Evolutionary conservation across 2,113 vertebrate species (phyloP), one percentile per base, ranked within the genome.

Genomic region (Speoplatyrhinus poulsoni): DNA sequence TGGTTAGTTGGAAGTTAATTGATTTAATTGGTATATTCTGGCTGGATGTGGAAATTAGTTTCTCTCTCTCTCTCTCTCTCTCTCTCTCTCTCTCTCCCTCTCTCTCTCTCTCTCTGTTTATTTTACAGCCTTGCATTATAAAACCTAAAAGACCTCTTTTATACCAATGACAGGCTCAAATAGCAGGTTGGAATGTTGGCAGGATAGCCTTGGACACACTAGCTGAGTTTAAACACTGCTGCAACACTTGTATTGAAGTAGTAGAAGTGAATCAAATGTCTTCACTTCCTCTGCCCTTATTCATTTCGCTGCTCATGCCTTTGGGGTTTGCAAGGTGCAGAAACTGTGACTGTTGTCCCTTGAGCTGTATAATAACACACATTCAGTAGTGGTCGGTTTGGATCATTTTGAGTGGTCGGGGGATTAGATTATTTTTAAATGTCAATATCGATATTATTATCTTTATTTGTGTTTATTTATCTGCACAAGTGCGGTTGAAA

Each of bases 1-100:
- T 76, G 74, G 74, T 72, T 70, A 47, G 77, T 41, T 76, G 76
- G 36, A 62, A 62, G 65, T 67, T 69, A 54, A 26, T 26, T 75
- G 77, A 82, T 73, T 75, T 72, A 77, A 80, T 2, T 46, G 46
- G 74, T 70, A 79, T 75, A 58, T 5, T 36, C 26, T 16, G 26
- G 26, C 26, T 54, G 75, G 71, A 84, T 55, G 46, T 77, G 60
- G 55, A 73, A 71, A 79, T 62, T n/a, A 13, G 32, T 65, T 72
- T 72, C 12, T 26, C 50, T 19, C 19, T 19, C 19, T 19, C 19
- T n/a, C n/a, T n/a, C n/a, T n/a, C n/a, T n/a, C 56, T 36, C 32
- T 3, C 41, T 16, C 17, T 60, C 10, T 15, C 13, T 13, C 41
- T 33, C 19, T 65, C 53, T 53, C 26, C 50, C 49, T 17, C 62